phyloP scores from a whole-genome alignment of 2,888 invertebrate species.

The Gasteruption jaculator region DNA sequence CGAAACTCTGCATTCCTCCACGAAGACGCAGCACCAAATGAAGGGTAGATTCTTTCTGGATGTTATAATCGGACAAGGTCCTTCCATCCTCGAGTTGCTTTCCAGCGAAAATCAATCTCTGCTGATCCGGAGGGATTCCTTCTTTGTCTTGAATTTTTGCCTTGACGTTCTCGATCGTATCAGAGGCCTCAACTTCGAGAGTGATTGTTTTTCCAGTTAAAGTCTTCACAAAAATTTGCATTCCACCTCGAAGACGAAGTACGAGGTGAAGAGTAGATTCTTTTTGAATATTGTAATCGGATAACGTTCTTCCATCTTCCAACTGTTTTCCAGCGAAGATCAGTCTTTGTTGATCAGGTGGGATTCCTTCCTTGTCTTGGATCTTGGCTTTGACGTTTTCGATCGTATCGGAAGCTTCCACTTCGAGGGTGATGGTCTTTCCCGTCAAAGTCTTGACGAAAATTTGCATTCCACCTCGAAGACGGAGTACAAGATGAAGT shows the following conservation, averaged over 20 bases:
- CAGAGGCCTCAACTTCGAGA: conserved; percentile 34
- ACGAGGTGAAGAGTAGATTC: conserved; percentile 34
- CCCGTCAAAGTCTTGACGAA: conserved; percentile 30
- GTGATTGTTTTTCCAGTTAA: conserved; percentile 33
- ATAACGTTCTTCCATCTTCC: conserved; percentile 32
- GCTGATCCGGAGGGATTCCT: conserved; percentile 36
- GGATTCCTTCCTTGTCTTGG: conserved; percentile 36
- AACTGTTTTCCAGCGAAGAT: conserved; percentile 37
- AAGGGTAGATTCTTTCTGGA: conserved; percentile 35
- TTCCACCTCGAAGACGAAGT: conserved; percentile 29
- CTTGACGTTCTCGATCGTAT: conserved; percentile 34
- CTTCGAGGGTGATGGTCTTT: conserved; percentile 35
- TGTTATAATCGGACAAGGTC: conserved; percentile 33
- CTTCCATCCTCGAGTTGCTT: conserved; percentile 36
- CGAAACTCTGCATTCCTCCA: conserved; percentile 32
- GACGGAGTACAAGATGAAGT: conserved; percentile 26
- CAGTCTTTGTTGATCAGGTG: conserved; percentile 36
- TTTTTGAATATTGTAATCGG: conserved; percentile 36
- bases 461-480: conserved; percentile 31
- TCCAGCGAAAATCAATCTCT: conserved; percentile 35
- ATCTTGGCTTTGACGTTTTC: conserved; percentile 37
- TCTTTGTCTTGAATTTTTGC: conserved; percentile 37
- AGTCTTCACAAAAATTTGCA: conserved; percentile 30
- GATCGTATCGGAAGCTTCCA: conserved; percentile 34
- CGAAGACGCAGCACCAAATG: conserved; percentile 31